phyloP scores from a whole-genome alignment of 2,797 vertebrate genomes.

The Coreius guichenoti region DNA sequence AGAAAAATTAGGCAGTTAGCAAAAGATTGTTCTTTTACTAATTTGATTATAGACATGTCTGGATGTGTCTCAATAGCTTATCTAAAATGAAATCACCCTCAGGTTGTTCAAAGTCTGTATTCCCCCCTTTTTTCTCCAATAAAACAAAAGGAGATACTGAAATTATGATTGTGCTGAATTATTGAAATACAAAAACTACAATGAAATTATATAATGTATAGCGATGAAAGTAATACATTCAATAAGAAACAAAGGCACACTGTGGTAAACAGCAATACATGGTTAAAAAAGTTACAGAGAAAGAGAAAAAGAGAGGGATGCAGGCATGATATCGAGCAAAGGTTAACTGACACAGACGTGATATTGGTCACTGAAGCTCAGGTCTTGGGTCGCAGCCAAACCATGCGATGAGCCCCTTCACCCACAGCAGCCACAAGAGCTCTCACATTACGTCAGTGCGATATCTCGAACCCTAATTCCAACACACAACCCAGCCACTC shows the following conservation, averaged over 20 bases:
- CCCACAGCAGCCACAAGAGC: conserved; percentile 71
- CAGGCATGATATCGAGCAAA: conserved; percentile 66
- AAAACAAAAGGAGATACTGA: neutral
- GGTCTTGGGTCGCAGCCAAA: conserved; percentile 75
- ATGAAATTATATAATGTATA: neutral
- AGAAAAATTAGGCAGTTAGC: neutral
- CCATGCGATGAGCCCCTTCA: conserved; percentile 72
- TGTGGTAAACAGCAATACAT: neutral
- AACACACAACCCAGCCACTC: conserved; percentile 53
- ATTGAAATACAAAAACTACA: conserved; percentile 1
- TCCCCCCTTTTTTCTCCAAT: neutral
- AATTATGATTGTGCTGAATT: neutral
- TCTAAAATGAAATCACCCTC: neutral
- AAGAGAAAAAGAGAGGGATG: conserved; percentile 62
- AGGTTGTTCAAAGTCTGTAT: neutral
- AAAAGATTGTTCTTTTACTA: neutral
- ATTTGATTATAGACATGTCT: neutral
- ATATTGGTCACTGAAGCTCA: conserved; percentile 76
- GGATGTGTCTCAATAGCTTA: too few species aligned
- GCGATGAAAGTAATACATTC: neutral
- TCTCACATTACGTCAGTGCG: conserved; percentile 77
- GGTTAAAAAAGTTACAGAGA: neutral
- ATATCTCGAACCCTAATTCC: conserved; percentile 74
- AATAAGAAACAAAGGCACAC: conserved; percentile 5
- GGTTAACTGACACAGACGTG: conserved; percentile 77